phyloP scores from a whole-genome alignment of 2,888 invertebrate species.

The Athalia cordata region DNA sequence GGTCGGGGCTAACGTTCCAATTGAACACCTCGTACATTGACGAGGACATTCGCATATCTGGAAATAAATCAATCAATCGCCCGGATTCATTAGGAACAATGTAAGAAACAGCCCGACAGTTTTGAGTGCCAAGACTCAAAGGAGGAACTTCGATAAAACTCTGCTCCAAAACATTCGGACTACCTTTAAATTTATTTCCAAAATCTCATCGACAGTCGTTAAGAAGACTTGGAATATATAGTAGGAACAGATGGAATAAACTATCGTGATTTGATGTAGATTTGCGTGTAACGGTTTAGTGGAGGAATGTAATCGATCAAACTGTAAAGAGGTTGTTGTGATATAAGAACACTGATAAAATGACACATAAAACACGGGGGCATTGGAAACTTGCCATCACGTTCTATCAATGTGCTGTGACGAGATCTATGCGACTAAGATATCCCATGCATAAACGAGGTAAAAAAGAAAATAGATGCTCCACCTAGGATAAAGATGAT shows the following conservation, averaged over 20 bases:
- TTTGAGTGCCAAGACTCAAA: neutral
- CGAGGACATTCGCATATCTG: conserved; percentile 81
- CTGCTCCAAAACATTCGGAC: too few species aligned
- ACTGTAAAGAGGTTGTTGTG: neutral
- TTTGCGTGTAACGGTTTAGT: neutral
- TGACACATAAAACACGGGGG: neutral
- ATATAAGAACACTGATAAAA: neutral
- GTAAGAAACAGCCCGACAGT: neutral
- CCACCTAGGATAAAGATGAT: neutral
- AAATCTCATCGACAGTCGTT: too few species aligned
- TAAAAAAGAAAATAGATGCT: neutral
- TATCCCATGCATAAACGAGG: conserved; percentile 36
- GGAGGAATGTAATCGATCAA: neutral
- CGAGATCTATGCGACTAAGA: conserved; percentile 11
- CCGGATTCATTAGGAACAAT: neutral
- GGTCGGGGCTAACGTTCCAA: conserved; percentile 76
- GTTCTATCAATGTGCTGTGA: conserved; percentile 25
- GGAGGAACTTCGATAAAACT: neutral
- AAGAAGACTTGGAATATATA: neutral
- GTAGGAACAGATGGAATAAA: neutral
- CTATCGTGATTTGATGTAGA: neutral
- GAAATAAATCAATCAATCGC: conserved; percentile 68
- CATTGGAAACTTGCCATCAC: neutral
- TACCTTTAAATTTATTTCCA: too few species aligned
- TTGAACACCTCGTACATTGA: conserved; percentile 85